Evolutionary conservation across 2,797 vertebrate genomes (phyloP).

Genomic region (Sphenopsis melanotis): DNA sequence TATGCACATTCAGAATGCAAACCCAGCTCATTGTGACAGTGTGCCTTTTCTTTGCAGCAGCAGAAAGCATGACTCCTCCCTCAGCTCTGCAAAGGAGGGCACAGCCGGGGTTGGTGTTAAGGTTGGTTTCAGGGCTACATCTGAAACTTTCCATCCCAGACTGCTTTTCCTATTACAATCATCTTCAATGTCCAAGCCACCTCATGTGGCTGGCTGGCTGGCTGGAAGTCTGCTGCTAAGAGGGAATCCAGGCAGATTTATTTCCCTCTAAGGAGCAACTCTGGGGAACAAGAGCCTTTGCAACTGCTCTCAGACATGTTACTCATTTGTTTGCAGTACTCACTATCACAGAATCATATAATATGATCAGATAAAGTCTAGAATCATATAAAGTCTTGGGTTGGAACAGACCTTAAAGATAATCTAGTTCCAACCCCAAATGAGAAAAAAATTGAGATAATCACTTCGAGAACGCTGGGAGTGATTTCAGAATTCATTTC

Average conservation of each 20-base stretch:
- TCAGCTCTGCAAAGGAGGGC: background rate
- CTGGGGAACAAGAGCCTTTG: background rate
- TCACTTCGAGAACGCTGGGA: background rate
- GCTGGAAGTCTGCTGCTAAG: background rate
- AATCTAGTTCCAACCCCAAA: background rate
- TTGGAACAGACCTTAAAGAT: background rate
- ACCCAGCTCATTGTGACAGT: background rate
- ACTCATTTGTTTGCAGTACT: background rate
- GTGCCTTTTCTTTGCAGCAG: background rate
- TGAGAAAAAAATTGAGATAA: background rate
- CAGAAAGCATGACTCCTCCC: background rate
- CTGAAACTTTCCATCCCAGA: background rate
- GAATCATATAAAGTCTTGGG: background rate
- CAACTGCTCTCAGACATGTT: background rate
- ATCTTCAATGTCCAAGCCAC: background rate
- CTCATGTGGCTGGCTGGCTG: background rate
- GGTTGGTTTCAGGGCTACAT: background rate
- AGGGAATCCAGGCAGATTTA: background rate
- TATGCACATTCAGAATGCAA: background rate
- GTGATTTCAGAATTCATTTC: background rate
- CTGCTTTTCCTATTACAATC: background rate
- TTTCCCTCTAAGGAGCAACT: background rate
- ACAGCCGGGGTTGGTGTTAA: background rate
- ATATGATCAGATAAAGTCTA: background rate
- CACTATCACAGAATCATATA: fast-evolving